Conservation (phyloP, 2,113 vertebrate genomes). For the Channa maculata region DNA sequence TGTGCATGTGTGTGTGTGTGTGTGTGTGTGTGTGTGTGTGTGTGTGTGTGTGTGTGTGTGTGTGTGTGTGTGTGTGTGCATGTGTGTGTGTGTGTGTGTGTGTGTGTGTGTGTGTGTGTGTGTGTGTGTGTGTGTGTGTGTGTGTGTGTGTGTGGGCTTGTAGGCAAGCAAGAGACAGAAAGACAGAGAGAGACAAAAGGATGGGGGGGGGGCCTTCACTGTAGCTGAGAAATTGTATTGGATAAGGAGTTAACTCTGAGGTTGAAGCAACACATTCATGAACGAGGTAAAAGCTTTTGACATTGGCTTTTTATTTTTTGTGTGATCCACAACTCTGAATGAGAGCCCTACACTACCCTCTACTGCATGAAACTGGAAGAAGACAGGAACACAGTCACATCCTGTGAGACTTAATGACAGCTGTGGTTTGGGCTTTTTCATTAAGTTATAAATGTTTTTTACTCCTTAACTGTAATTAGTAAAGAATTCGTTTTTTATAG, state of each 20-base stretch:
- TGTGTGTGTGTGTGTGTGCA: too few relatives aligned
- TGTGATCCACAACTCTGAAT: background rate
- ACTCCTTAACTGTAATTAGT: too few relatives aligned
- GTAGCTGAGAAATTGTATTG: constrained; percentile 8
- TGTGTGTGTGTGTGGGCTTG: constrained; percentile 3
- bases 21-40: too few relatives aligned
- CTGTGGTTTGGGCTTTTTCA: too few relatives aligned
- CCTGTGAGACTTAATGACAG: too few relatives aligned
- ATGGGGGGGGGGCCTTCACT: constrained; percentile 6
- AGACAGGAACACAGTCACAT: background rate
- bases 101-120: constrained; percentile 16
- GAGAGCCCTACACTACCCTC: constrained; percentile 63
- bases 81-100: constrained; percentile 19
- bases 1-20: too few relatives aligned
- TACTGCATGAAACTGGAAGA: constrained; percentile 28
- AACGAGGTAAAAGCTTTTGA: constrained; percentile 34
- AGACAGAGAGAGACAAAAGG: background rate
- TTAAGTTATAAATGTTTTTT: too few relatives aligned
- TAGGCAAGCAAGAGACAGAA: background rate
- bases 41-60: too few relatives aligned
- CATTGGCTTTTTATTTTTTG: background rate
- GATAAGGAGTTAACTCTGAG: constrained; percentile 39
- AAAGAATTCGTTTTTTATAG: too few relatives aligned
- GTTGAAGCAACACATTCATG: constrained; percentile 41
- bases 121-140: constrained; percentile 15